Conservation (phyloP, 1,140 invertebrate species). For the Tyrophagus putrescentiae region DNA sequence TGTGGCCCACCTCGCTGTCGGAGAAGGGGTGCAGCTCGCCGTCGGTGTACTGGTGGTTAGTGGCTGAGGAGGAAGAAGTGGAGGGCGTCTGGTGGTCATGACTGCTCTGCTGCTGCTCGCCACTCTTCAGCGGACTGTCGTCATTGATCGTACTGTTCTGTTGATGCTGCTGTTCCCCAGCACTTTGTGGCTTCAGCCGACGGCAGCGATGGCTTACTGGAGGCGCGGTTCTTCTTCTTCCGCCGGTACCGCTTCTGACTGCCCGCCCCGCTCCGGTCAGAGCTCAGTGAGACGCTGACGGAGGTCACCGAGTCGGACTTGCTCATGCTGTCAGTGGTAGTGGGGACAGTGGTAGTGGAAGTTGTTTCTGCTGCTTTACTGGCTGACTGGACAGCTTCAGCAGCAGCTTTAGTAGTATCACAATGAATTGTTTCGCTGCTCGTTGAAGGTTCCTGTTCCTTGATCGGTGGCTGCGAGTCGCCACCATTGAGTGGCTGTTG, state of each 20-base stretch:
- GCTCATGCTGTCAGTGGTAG: background rate
- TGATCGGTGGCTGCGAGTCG: too few species aligned
- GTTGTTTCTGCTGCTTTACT: too few species aligned
- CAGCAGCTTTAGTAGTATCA: background rate
- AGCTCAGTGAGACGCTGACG: background rate
- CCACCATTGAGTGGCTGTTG: too few species aligned
- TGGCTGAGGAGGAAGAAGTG: too few species aligned
- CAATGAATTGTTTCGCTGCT: too few species aligned
- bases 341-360: too few species aligned
- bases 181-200: background rate
- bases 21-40: slow-evolving; percentile 18
- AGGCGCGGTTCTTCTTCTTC: slow-evolving; percentile 14
- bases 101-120: background rate
- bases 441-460: too few species aligned
- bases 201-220: slow-evolving; percentile 1
- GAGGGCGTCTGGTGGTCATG: too few species aligned
- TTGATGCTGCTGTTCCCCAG: too few species aligned
- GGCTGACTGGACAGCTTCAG: too few species aligned
- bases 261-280: background rate
- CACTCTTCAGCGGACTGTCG: background rate
- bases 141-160: too few species aligned
- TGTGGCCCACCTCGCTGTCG: slow-evolving; percentile 10
- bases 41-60: background rate
- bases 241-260: slow-evolving; percentile 8
- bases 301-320: background rate